These are phyloP conservation scores for Mobula hypostoma DNA, from an alignment of 2,113 vertebrate genomes.

Conservation along the genomic window DNA sequence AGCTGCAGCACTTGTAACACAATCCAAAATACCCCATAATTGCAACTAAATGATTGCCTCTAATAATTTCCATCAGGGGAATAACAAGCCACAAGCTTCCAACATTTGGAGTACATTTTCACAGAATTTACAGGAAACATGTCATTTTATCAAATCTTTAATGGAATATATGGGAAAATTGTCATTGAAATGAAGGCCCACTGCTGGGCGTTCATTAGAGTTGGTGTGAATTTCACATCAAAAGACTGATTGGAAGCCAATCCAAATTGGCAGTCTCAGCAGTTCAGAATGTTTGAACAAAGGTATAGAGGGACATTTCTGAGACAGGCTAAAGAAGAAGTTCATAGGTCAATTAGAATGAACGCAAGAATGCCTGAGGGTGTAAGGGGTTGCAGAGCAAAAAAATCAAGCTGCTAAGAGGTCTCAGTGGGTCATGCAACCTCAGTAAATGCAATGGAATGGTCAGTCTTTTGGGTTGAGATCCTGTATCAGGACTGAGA, in stretches of 20 bases:
- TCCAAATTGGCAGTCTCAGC: background rate
- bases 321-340: background rate
- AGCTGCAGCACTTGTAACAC: background rate
- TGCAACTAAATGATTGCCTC: background rate
- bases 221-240: background rate
- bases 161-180: background rate
- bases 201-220: too few species aligned
- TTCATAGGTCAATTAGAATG: background rate
- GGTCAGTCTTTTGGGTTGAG: too few species aligned
- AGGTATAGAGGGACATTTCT: background rate
- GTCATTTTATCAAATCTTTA: background rate
- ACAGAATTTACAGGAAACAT: background rate
- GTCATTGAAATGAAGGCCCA: background rate
- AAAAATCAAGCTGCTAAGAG: too few species aligned
- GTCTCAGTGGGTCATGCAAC: too few species aligned
- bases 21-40: background rate
- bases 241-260: background rate
- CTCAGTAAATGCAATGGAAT: too few species aligned
- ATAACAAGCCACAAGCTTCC: background rate
- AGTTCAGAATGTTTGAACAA: background rate
- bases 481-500: too few species aligned
- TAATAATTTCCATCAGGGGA: background rate
- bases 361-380: background rate
- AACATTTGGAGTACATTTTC: background rate
- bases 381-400: too few species aligned